These are phyloP conservation scores for Cottus gobio DNA, from an alignment of 2,113 vertebrate genomes.

Conservation along the genomic window DNA sequence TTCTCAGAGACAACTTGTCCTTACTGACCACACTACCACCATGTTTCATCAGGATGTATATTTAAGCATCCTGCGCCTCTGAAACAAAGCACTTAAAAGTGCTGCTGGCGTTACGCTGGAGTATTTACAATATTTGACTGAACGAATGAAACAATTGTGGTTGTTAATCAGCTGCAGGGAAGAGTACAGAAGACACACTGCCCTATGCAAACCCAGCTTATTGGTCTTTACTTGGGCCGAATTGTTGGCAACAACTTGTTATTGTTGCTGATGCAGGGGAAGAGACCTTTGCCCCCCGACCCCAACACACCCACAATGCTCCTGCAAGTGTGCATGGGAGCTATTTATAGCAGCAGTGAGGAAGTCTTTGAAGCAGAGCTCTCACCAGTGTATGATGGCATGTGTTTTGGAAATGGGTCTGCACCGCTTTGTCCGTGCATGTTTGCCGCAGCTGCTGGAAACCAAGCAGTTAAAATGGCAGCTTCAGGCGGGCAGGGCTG, in stretches of 20 bases:
- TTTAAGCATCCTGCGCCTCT: not conserved
- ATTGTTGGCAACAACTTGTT: not conserved
- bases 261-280: slow-evolving; percentile 6
- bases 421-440: not conserved
- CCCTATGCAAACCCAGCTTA: not conserved
- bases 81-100: not conserved
- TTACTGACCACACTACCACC: not conserved
- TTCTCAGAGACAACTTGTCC: not conserved
- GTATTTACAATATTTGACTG: not conserved
- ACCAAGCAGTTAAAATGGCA: slow-evolving; percentile 18
- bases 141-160: slow-evolving; percentile 17
- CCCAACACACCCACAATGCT: slow-evolving; percentile 40
- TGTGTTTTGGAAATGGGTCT: slow-evolving; percentile 55
- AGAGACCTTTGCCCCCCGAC: slow-evolving; percentile 29
- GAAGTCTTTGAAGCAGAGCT: slow-evolving; percentile 61
- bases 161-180: not conserved
- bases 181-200: slow-evolving; percentile 12
- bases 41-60: not conserved
- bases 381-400: slow-evolving; percentile 50
- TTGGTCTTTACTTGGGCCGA: not conserved
- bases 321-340: slow-evolving; percentile 51
- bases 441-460: slow-evolving; percentile 31
- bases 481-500: not conserved
- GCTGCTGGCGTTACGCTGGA: not conserved
- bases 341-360: slow-evolving; percentile 68